Base-by-base conservation (phyloP, 2,797 vertebrate species). In the Melanotaenia boesemani region DNA sequence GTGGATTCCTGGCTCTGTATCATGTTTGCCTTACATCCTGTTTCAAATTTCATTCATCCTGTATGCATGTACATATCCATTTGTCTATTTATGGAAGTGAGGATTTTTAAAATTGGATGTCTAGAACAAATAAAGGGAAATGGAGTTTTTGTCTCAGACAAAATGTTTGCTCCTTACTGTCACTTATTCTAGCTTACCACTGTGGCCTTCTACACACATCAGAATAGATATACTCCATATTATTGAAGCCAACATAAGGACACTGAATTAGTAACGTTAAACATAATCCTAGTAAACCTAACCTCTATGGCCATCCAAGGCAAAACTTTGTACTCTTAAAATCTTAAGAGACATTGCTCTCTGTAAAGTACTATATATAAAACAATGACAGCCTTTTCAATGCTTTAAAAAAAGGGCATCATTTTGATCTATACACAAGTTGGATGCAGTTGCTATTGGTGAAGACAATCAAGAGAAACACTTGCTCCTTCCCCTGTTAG, bases 31-130 rank as follows among this genome's bases (percentile, higher is more conserved):
- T 63, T 54, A 63, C 2, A 8, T 55, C 50, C 70, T 52, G 24
- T 60, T 75, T 76, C 63, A n/a, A 36, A 41, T 32, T 60, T 52
- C 28, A 69, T 76, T 46, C 30, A 57, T n/a, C 44, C 48, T 59
- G 24, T 24, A 56, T 67, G 59, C 24, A 46, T 10, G 18, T 32
- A 52, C 58, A 64, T 11, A 36, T 22, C 32, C 1, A 63, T 75
- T 60, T 65, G 52, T 66, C 28, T 62, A 48, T 76, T 81, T 77
- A 69, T 67, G 41, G 60, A 79, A 83, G n/a, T 30, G 5, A 77
- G 10, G 37, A 57, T 36, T 34, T 70, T 72, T 62, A 13, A 72
- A 67, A 73, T 44, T 67, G 18, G 41, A 60, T 59, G 32, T 57
- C 11, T 26, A 32, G 37, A 46, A 54, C 11, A 36, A 63, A 22